Evolutionary conservation across 2,888 invertebrate genomes (phyloP).

Genomic region (Sicus ferrugineus): DNA sequence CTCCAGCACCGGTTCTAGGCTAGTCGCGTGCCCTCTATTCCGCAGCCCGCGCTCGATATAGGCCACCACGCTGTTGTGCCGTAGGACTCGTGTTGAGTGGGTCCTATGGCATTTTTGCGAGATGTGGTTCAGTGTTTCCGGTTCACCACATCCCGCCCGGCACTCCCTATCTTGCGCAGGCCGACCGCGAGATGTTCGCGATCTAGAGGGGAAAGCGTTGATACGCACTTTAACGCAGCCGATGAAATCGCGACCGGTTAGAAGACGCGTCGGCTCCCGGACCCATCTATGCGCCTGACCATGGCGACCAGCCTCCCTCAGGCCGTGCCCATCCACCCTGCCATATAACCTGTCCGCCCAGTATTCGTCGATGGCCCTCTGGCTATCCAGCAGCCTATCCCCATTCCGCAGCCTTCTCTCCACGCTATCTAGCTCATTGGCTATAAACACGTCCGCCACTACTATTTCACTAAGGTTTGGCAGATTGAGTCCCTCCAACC

Average conservation of each 20-base stretch:
- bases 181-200: background rate
- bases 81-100: background rate
- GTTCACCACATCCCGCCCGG: constrained; percentile 1
- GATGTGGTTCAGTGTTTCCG: constrained; percentile 5
- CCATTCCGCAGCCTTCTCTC: background rate
- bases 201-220: background rate
- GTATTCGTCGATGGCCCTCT: background rate
- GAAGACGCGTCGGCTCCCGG: background rate
- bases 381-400: background rate
- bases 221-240: background rate
- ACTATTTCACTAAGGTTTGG: background rate
- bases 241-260: background rate
- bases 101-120: background rate
- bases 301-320: background rate
- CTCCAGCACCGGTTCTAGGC: background rate
- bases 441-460: background rate
- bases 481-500: background rate
- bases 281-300: background rate
- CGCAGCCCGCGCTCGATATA: background rate
- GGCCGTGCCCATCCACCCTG: background rate
- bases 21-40: background rate
- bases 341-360: background rate
- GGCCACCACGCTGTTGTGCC: background rate
- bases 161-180: background rate
- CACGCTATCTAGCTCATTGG: background rate